These are phyloP conservation scores for Metopia argyrocephala DNA, from an alignment of 2,888 invertebrate genomes.

Conservation along the genomic window DNA sequence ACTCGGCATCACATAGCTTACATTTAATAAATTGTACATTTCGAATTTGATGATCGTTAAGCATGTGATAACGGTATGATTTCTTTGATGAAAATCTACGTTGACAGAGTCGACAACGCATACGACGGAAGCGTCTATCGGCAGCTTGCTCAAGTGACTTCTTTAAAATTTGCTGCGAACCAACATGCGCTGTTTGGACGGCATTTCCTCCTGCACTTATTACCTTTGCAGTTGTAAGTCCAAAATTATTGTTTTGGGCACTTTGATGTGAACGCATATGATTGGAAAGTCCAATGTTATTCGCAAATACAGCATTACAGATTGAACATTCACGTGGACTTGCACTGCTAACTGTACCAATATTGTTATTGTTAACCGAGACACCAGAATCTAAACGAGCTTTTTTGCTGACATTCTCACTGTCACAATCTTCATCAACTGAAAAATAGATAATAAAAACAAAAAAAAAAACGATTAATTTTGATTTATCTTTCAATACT, in stretches of 20 bases:
- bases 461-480: conserved; percentile 14
- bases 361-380: conserved; percentile 57
- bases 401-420: conserved; percentile 71
- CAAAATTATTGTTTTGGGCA: conserved; percentile 68
- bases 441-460: conserved; percentile 28
- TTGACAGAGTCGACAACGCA: conserved; percentile 78
- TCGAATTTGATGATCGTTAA: conserved; percentile 77
- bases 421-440: conserved; percentile 74
- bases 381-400: conserved; percentile 70
- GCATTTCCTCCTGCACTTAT: conserved; percentile 17
- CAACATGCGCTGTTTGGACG: conserved; percentile 37
- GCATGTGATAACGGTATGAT: conserved; percentile 78
- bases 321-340: conserved; percentile 75
- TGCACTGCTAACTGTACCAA: conserved; percentile 1
- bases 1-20: conserved; percentile 77
- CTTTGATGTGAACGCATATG: conserved; percentile 77
- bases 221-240: conserved; percentile 64
- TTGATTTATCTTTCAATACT: not conserved
- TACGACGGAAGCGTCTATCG: conserved; percentile 75
- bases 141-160: conserved; percentile 75
- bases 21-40: conserved; percentile 78
- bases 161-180: conserved; percentile 72
- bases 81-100: conserved; percentile 78
- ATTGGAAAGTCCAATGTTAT: conserved; percentile 77
- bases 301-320: conserved; percentile 76